Percentiles rank a stretch among this genome's conserved stretches.
phyloP scores from a whole-genome alignment of 2,797 vertebrate species.

The Poeciliopsis gracilis region DNA sequence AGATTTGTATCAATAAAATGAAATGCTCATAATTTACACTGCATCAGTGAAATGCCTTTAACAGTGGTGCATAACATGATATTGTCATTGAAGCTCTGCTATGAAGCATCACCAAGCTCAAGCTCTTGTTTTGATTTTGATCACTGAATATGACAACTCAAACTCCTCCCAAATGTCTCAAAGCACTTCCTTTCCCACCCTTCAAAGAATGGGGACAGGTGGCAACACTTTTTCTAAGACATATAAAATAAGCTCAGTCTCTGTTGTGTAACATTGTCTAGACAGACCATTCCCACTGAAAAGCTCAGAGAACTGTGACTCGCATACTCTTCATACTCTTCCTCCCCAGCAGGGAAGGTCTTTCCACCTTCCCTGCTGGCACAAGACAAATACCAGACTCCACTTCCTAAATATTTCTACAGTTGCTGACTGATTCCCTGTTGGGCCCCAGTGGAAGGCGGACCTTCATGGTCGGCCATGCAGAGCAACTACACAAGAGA shows the following conservation, averaged over 20 bases:
- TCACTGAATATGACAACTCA: constrained; percentile 39
- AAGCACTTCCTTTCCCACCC: constrained; percentile 40
- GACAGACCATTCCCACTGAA: constrained; percentile 62
- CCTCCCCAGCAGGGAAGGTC: constrained; percentile 51
- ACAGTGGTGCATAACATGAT: not conserved
- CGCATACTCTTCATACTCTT: constrained; percentile 48
- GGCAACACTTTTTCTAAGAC: constrained; percentile 9
- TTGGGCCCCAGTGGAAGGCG: constrained; percentile 44
- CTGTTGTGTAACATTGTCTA: constrained; percentile 69
- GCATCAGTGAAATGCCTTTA: not conserved
- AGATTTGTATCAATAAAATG: not conserved
- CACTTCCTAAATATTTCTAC: constrained; percentile 76
- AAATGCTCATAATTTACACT: not conserved
- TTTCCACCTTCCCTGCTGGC: constrained; percentile 66
- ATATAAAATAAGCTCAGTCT: constrained; percentile 54
- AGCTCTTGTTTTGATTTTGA: constrained; percentile 27
- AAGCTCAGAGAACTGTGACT: constrained; percentile 42
- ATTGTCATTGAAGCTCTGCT: not conserved
- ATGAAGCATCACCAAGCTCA: constrained; percentile 40
- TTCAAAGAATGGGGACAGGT: constrained; percentile 1
- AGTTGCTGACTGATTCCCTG: constrained; percentile 47
- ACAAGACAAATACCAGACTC: constrained; percentile 69
- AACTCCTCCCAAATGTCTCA: constrained; percentile 12
- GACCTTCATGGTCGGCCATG: constrained; percentile 62
- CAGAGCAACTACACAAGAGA: constrained; percentile 66